phyloP scores from a whole-genome alignment of 1,140 invertebrate species.

The Calliphora vicina region DNA sequence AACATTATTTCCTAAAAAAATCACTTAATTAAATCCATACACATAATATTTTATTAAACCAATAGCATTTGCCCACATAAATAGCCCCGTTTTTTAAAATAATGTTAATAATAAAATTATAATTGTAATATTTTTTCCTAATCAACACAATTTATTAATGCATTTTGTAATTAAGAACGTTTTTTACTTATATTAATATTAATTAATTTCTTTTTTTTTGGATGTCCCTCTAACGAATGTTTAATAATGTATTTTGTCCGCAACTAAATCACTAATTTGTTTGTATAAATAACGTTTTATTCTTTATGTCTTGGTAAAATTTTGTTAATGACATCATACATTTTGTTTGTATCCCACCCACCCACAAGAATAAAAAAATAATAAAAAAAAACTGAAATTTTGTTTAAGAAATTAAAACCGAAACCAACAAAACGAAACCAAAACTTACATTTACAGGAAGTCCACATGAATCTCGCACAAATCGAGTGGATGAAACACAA shows the following conservation, averaged over 20 bases:
- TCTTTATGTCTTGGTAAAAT: background rate
- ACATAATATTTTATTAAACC: no score
- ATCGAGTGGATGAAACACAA: constrained; percentile 83
- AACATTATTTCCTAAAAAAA: no score
- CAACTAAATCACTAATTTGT: background rate
- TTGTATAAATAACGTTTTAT: background rate
- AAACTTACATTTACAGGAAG: constrained; percentile 51
- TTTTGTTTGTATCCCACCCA: background rate
- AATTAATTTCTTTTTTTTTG: background rate
- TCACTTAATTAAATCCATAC: no score
- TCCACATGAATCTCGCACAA: constrained; percentile 56
- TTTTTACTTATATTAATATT: background rate
- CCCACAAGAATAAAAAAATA: background rate
- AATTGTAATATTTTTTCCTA: no score
- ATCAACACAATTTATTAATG: background rate
- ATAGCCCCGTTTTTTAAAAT: no score
- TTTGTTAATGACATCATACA: background rate
- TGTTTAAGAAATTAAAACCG: background rate
- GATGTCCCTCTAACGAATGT: constrained; percentile 23
- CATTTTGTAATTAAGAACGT: background rate
- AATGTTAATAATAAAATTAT: no score
- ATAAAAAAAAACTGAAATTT: no score
- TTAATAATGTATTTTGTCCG: background rate
- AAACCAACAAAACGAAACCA: background rate
- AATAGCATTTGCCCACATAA: no score